A percentile compares a stretch with the other conserved stretches of the same genome.
Conservation (phyloP, 2,888 invertebrate genomes). For the Cryptocephalus primarius region DNA sequence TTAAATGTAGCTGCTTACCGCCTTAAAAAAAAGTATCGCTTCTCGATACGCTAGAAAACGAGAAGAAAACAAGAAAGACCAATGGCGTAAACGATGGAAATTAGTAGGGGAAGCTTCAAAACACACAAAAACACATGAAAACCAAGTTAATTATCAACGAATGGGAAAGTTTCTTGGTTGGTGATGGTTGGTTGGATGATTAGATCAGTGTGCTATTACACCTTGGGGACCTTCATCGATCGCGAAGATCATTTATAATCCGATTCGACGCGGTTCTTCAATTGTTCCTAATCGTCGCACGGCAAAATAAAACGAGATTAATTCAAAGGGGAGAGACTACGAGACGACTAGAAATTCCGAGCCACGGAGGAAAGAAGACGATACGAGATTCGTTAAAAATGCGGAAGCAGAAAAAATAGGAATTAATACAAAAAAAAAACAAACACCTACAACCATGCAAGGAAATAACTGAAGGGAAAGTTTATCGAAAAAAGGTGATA, state of each 20-base stretch:
- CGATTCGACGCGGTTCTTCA: conserved; percentile 49
- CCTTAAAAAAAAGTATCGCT: conserved; percentile 18
- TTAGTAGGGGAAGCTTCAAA: too few species aligned
- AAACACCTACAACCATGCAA: too few species aligned
- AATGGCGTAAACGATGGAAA: not conserved
- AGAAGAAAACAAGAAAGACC: conserved; percentile 8
- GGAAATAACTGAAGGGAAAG: too few species aligned
- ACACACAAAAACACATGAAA: conserved; percentile 8
- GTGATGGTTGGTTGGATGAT: not conserved
- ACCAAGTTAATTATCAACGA: conserved; percentile 14
- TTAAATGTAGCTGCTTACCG: conserved; percentile 19
- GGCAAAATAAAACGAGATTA: conserved; percentile 8
- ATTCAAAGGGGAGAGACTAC: not conserved
- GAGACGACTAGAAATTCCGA: not conserved
- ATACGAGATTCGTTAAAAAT: not conserved
- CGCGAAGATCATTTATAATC: conserved; percentile 46
- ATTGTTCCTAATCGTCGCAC: conserved; percentile 39
- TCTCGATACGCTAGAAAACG: conserved; percentile 22
- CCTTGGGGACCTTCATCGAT: conserved; percentile 17
- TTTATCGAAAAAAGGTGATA: not conserved
- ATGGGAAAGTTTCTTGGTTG: not conserved
- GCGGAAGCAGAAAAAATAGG: not conserved
- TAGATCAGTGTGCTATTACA: conserved; percentile 35
- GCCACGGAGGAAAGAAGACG: too few species aligned
- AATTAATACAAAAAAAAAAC: not conserved